A percentile compares a stretch with the other conserved stretches of the same genome.
Evolutionary conservation across 1,140 invertebrate genomes (phyloP).

Genomic region (Yoshiicerus persimilis): DNA sequence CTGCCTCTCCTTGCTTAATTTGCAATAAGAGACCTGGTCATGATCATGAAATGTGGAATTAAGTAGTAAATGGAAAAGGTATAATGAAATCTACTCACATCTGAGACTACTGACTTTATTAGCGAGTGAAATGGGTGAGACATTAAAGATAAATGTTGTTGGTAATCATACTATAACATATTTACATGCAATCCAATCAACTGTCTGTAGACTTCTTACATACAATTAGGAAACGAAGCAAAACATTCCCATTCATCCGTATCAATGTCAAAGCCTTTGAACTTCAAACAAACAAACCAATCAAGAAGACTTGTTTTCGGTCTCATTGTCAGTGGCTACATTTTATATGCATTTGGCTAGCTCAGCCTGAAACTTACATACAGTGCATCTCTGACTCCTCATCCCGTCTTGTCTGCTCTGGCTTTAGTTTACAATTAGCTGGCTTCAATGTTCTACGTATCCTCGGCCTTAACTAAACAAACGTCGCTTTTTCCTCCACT

Average conservation of each 20-base stretch:
- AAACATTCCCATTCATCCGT: background rate
- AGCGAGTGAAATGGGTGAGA: background rate
- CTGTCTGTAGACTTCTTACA: background rate
- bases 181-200: background rate
- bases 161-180: background rate
- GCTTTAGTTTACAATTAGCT: background rate
- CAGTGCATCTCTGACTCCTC: background rate
- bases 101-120: background rate
- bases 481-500: background rate
- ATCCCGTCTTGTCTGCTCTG: background rate
- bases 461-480: background rate
- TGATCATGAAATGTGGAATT: background rate
- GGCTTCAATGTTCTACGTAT: background rate
- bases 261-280: background rate
- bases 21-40: background rate
- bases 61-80: background rate
- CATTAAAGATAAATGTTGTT: background rate
- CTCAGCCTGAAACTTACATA: too few relatives aligned
- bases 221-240: background rate
- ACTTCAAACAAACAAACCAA: background rate
- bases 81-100: background rate
- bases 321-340: background rate
- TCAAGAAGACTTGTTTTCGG: background rate
- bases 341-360: too few relatives aligned
- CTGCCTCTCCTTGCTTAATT: background rate